phyloP scores from a whole-genome alignment of 2,797 vertebrate species.

The Pseudopleuronectes americanus region DNA sequence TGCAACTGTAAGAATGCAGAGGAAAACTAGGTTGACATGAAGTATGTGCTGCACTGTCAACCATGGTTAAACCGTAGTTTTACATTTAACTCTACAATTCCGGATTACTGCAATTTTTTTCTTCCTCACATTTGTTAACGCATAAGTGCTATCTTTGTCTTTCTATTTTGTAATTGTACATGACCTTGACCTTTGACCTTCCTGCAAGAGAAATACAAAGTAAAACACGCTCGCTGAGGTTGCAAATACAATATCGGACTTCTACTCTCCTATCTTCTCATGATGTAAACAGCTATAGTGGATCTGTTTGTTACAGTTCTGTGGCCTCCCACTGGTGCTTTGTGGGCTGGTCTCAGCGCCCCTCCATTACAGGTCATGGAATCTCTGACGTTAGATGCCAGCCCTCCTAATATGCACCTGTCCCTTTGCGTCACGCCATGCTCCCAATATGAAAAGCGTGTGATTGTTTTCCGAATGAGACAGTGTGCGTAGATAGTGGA shows the following conservation, averaged over 20 bases:
- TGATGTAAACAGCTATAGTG: background rate
- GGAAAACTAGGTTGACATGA: background rate
- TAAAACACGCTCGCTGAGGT: background rate
- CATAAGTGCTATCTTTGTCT: background rate
- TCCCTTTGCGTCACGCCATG: slow-evolving; percentile 61
- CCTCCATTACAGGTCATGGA: slow-evolving; percentile 67
- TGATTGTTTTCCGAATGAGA: slow-evolving; percentile 77
- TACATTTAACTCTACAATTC: background rate
- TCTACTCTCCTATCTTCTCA: background rate
- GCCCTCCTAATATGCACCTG: slow-evolving; percentile 74
- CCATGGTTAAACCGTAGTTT: background rate
- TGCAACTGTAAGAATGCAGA: background rate
- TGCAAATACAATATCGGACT: background rate
- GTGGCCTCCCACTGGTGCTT: slow-evolving; percentile 20
- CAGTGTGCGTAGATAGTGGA: slow-evolving; percentile 52
- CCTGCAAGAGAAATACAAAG: background rate
- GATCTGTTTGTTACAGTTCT: slow-evolving; percentile 58
- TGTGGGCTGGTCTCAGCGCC: slow-evolving; percentile 42
- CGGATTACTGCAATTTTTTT: background rate
- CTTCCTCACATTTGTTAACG: background rate
- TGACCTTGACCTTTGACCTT: slow-evolving; percentile 21
- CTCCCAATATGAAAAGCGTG: slow-evolving; percentile 73
- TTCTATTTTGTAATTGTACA: background rate
- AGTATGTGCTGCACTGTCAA: too few relatives aligned
- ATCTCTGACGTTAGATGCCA: slow-evolving; percentile 63